These are phyloP conservation scores for Dryadula phaetusa DNA, from an alignment of 2,888 invertebrate species.

Conservation along the genomic window DNA sequence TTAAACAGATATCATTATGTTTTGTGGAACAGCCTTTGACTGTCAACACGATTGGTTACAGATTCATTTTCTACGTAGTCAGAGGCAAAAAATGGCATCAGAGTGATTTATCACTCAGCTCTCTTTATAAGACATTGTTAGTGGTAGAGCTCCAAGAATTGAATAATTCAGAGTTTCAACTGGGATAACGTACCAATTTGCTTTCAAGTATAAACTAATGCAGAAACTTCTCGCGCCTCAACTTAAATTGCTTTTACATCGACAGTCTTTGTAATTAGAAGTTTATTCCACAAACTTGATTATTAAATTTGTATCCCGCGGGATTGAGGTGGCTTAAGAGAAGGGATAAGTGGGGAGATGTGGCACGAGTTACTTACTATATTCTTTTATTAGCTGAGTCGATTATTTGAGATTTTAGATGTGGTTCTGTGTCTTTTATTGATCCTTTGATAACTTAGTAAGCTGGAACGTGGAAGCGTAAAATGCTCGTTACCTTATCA, in stretches of 20 bases:
- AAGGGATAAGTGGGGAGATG: neutral
- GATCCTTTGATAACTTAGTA: too few species aligned
- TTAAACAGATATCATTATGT: too few species aligned
- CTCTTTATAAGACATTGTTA: neutral
- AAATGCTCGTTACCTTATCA: too few species aligned
- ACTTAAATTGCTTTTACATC: conserved; percentile 32
- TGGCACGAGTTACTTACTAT: too few species aligned
- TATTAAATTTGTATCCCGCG: neutral
- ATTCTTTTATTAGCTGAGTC: too few species aligned
- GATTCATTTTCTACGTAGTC: too few species aligned
- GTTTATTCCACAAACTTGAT: neutral
- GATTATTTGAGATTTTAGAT: too few species aligned
- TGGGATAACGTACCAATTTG: conserved; percentile 17
- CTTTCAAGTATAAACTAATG: conserved; percentile 18
- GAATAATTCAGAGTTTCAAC: conserved; percentile 14
- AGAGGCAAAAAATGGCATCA: too few species aligned
- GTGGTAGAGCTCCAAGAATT: neutral
- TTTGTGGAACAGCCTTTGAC: too few species aligned
- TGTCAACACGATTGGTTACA: too few species aligned
- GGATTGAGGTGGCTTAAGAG: neutral
- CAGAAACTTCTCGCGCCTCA: conserved; percentile 19
- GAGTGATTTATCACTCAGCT: neutral
- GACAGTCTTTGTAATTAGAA: conserved; percentile 25
- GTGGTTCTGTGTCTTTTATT: too few species aligned
- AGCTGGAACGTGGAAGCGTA: too few species aligned